These are phyloP conservation scores for Mesitornis unicolor DNA, from an alignment of 2,113 vertebrate species.

Conservation along the genomic window DNA sequence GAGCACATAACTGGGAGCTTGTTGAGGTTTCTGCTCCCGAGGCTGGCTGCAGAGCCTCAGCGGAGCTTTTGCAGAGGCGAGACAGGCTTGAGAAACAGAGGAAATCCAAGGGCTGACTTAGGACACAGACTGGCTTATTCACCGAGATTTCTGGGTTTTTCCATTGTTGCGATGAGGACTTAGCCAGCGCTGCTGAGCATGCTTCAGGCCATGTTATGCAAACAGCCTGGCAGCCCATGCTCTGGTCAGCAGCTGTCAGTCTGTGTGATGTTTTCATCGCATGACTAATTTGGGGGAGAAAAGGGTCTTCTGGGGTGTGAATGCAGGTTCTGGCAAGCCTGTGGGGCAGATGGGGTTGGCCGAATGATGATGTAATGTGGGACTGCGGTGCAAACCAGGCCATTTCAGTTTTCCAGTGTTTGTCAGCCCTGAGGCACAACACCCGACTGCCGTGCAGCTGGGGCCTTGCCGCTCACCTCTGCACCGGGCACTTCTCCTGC, in stretches of 20 bases:
- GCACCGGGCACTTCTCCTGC: not conserved
- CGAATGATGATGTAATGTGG: rapidly evolving
- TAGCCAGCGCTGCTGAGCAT: not conserved
- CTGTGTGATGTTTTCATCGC: not conserved
- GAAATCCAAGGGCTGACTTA: slow-evolving; percentile 66
- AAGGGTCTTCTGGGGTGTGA: not conserved
- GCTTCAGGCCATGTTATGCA: not conserved
- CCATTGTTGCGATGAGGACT: slow-evolving; percentile 65
- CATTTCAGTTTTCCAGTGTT: not conserved
- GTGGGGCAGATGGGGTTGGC: not conserved
- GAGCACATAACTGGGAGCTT: slow-evolving; percentile 59
- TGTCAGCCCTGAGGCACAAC: not conserved
- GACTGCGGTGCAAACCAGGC: not conserved
- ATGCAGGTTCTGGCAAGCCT: not conserved
- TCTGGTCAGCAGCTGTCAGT: not conserved
- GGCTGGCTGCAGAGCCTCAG: slow-evolving; percentile 33
- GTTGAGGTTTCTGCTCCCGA: slow-evolving; percentile 33
- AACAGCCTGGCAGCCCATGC: not conserved
- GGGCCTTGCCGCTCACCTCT: not conserved
- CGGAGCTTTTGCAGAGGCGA: slow-evolving; percentile 31
- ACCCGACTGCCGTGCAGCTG: not conserved
- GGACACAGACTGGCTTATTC: slow-evolving; percentile 60
- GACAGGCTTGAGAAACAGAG: slow-evolving; percentile 57
- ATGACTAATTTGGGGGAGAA: not conserved
- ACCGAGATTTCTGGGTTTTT: slow-evolving; percentile 57